Evolutionary conservation across 2,888 invertebrate genomes (phyloP).

Genomic region (Coecobrya sp.): DNA sequence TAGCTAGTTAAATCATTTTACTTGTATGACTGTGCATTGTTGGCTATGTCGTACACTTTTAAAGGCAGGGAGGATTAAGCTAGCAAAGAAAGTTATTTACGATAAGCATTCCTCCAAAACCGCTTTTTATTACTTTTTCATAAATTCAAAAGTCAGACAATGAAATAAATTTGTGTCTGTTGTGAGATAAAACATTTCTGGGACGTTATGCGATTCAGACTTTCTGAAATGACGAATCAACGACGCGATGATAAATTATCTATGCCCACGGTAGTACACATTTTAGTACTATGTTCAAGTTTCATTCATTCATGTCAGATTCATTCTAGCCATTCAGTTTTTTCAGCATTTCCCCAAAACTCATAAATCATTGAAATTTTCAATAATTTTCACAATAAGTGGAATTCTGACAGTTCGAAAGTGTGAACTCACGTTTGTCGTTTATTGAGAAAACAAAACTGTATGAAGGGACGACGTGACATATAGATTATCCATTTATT

Average conservation of each 20-base stretch:
- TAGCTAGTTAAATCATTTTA: neutral
- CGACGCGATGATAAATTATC: conserved; percentile 12
- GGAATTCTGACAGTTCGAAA: conserved; percentile 22
- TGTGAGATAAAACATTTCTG: neutral
- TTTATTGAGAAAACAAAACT: neutral
- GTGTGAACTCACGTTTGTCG: conserved; percentile 44
- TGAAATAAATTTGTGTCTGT: too few relatives aligned
- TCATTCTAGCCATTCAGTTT: neutral
- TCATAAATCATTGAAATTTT: conserved; percentile 2
- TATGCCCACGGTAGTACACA: neutral
- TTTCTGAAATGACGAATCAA: neutral
- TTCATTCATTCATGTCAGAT: neutral
- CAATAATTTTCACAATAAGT: neutral
- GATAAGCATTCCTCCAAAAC: conserved; percentile 1
- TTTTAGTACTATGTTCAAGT: too few relatives aligned
- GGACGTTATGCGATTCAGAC: neutral
- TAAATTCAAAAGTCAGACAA: neutral
- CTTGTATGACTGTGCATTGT: neutral
- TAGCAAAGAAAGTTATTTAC: neutral
- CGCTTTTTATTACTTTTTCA: conserved; percentile 21
- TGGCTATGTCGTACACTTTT: neutral
- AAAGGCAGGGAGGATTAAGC: neutral
- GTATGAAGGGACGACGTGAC: neutral
- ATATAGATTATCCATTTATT: neutral
- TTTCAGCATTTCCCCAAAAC: neutral